Base-by-base conservation (phyloP, 2,888 invertebrate species). In the Herminia tarsipennalis region DNA sequence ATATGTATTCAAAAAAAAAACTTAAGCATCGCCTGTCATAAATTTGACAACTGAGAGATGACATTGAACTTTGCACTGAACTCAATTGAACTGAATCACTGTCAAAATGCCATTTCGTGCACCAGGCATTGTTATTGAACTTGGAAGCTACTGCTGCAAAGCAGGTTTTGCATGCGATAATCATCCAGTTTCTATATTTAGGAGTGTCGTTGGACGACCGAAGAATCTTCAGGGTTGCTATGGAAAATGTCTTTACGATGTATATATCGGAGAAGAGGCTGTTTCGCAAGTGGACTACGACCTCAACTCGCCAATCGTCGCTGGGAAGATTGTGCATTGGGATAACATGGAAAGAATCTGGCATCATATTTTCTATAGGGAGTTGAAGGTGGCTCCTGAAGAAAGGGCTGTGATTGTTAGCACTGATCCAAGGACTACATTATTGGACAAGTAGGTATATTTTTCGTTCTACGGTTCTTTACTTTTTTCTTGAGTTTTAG, bases 131-230 rank as follows among this genome's bases (percentile, higher is more conserved):
- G 76, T 90, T 0, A 78, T 90, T 3, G 89, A 89, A 40, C 86
- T 82, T 28, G 90, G 90, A 0, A 84, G 88, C 46, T 78, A 73
- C 34, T 71, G 56, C 10, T 77, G 83, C 1, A 90, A 90, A 55
- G 86, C 88, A 0, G 89, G 90, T 0, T 89, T 89, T 27, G 76
- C 88, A 0, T 86, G 87, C 22, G 89, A 90, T 47, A 88, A 90
- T 47, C 88, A 89, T 22, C 89, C 89, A 0, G 80, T 89, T 0
- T 73, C 83, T 0, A 88, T 88, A 39, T 86, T 89, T 43, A 72
- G 87, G 12, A 80, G 80, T 1, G 66, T 81, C 0, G 83, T 89
- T 1, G 89, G 87, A 0, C 73, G 90, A 29, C 89, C 89, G 0
- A 78, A 66, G 6, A 67, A 78, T 35, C 61, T 88, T 0, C 46